Conservation (phyloP, 2,113 vertebrate species). For the Athene cunicularia region DNA sequence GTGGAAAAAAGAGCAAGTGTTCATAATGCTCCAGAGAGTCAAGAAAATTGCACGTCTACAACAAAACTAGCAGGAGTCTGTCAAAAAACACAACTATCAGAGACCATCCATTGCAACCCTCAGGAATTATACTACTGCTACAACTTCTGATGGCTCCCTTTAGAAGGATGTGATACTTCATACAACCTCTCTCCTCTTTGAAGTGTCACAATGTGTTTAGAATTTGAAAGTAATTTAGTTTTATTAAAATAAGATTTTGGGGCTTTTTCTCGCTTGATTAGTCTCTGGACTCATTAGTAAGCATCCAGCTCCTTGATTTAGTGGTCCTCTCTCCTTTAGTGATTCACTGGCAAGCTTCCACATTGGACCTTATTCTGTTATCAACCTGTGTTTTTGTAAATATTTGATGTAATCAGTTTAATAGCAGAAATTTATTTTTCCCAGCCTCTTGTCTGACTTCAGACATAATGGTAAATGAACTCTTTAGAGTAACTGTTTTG, state of each 20-base stretch:
- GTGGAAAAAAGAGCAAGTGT: background rate
- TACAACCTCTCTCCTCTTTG: background rate
- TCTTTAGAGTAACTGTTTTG: background rate
- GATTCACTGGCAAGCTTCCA: background rate
- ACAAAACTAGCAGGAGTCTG: background rate
- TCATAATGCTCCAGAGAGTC: background rate
- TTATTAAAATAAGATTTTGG: background rate
- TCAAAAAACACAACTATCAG: background rate
- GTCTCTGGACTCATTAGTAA: background rate
- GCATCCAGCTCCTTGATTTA: background rate
- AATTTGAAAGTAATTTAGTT: background rate
- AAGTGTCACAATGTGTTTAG: background rate
- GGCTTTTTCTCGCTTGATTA: background rate
- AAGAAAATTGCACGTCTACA: background rate
- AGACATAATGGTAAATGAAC: background rate
- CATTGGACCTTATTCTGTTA: background rate
- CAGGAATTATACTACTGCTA: background rate
- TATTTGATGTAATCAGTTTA: background rate
- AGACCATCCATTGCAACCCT: background rate
- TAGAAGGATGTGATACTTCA: background rate
- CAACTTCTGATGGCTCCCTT: background rate
- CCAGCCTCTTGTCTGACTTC: background rate
- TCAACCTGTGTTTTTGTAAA: background rate
- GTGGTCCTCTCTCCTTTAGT: background rate
- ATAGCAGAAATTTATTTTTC: background rate